phyloP scores from a whole-genome alignment of 2,113 vertebrate species.

The Neoarius graeffei region DNA sequence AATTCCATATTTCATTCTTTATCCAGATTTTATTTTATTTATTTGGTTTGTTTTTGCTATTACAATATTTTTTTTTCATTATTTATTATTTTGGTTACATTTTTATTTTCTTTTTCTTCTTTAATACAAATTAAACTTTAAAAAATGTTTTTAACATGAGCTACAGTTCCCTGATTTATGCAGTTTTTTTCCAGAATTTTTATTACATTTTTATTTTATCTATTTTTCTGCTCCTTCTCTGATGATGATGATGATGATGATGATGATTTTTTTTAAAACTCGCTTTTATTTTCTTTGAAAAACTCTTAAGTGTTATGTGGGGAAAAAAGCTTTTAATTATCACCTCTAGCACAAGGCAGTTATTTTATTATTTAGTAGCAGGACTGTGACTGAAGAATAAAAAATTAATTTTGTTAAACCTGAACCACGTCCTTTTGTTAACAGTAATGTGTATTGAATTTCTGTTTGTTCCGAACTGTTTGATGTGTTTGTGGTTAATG shows the following conservation, averaged over 20 bases:
- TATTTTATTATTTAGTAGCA: no score
- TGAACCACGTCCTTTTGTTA: neutral
- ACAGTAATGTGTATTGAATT: neutral
- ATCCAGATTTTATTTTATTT: neutral
- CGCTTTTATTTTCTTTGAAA: no score
- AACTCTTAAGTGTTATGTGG: no score
- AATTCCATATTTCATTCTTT: neutral
- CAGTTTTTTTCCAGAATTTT: neutral
- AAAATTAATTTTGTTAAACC: no score
- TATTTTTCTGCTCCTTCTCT: no score
- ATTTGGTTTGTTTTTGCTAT: neutral
- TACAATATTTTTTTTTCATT: neutral
- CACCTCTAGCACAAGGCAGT: no score
- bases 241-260: no score
- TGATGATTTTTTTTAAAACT: no score
- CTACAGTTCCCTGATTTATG: neutral
- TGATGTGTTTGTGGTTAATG: neutral
- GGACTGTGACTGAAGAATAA: no score
- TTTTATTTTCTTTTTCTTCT: neutral
- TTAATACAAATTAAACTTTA: neutral
- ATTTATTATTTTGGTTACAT: neutral
- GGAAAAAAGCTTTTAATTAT: no score
- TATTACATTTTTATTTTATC: no score
- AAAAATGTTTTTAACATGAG: neutral
- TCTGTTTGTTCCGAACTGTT: neutral